Base-by-base conservation (phyloP, 2,888 invertebrate genomes). In the Plusia festucae region DNA sequence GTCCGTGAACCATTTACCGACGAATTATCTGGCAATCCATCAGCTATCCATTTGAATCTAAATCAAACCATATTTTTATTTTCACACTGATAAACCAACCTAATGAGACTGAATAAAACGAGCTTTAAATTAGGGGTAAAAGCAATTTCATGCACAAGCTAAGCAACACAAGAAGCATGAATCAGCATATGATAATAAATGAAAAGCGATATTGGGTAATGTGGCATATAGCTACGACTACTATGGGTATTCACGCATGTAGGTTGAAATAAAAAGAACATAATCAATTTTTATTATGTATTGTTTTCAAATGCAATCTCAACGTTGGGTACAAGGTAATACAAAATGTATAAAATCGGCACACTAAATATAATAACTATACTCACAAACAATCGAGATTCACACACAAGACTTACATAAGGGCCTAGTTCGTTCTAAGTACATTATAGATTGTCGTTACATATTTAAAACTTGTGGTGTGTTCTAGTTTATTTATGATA, bases 221-320 rank as follows among this genome's bases (percentile, higher is more conserved):
- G n/a, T 65, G 51, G 18, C 53, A 51, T 16, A 16, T 5, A 27
- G n/a, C n/a, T 20, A 57, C 22, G 59, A 22, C 49, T 65, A 67
- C 49, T 49, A 22, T 49, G 65, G 64, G 60, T 44, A 49, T 56
- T 63, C 32, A 65, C 53, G 59, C 2, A n/a, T 53, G 40, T 61
- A 68, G 74, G 53, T 70, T 46, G 16, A 86, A 87, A 88, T 85
- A 85, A 88, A 88, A 87, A 82, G 53, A 80, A 74, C 84, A 54
- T 66, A 54, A n/a, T 71, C 81, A 70, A 77, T 88, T 91, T 91
- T 91, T 88, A 87, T 79, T 87, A 85, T 90, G 86, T 93, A 91
- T 91, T 93, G 88, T 91, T 88, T 89, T 92, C 90, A 93, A 94
- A 95, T 93, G 93, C 93, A 94, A 93, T 93, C 93, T 94, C 93